Evolutionary conservation across 2,888 invertebrate species (phyloP), one percentile per base, ranked within the genome.

Genomic region (Coleophora flavipennella): DNA sequence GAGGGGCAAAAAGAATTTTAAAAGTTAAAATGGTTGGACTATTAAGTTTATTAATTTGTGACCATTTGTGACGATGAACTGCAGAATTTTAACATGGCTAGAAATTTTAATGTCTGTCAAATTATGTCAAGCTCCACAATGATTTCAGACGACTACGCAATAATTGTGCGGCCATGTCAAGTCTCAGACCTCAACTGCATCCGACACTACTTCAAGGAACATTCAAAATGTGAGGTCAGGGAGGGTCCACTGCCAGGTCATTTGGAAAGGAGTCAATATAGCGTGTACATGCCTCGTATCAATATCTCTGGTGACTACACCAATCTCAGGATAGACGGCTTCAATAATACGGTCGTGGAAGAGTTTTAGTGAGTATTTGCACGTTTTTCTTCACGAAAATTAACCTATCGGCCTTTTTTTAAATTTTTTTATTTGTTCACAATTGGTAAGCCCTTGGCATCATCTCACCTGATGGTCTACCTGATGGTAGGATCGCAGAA

Each of bases 341-440:
- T 55, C 0, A 55, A 31, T 13, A 35, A 56, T 33, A 55, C 53
- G 10, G 36, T 44, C 6, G 45, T 58, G 14, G 46, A 43, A n/a
- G 56, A 56, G 26, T 41, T 41, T 35, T 41, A 35, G 41, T 41
- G 28, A 41, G 41, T 41, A 37, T 13, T 13, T 26, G 26, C 10
- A 12, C 12, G 26, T 14, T 3, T 14, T 35, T n/a, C 10, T 11
- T 35, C n/a, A 35, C 6, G 8, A 32, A 10, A 32, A 32, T n/a
- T 12, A 32, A 7, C 28, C 28, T 27, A 9, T 9, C 28, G 28
- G n/a, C n/a, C n/a, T n/a, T n/a, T n/a, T n/a, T n/a, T n/a, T n/a
- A n/a, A n/a, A n/a, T n/a, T n/a, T n/a, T n/a, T n/a, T n/a, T n/a
- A n/a, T n/a, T n/a, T n/a, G n/a, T n/a, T n/a, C n/a, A n/a, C n/a